A percentile compares a stretch with the other conserved stretches of the same genome.
Conservation (phyloP, 1,140 invertebrate genomes). For the Ceratina australensis region DNA sequence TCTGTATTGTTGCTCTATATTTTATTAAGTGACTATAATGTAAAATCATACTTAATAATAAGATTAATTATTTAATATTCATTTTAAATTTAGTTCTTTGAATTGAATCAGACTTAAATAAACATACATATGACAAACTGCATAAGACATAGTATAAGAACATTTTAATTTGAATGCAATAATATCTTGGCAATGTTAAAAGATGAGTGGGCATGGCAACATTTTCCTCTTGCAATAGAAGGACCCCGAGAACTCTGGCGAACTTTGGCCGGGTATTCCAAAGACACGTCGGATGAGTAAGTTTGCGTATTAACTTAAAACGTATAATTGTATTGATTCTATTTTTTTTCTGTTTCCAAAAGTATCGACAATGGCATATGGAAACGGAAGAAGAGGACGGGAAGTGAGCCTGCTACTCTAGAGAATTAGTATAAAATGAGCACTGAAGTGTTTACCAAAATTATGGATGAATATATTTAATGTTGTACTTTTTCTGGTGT, state of each 20-base stretch:
- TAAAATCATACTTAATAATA: no score
- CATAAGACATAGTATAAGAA: no score
- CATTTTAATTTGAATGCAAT: neutral
- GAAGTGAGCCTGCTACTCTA: neutral
- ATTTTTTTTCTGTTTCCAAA: neutral
- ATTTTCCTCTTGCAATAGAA: slow-evolving; percentile 73
- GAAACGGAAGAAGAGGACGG: slow-evolving; percentile 65
- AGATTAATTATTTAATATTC: neutral
- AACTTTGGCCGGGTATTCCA: slow-evolving; percentile 68
- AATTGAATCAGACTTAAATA: no score
- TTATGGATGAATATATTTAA: slow-evolving; percentile 21
- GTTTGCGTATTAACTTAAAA: slow-evolving; percentile 23
- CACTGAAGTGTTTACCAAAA: neutral
- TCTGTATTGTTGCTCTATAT: no score
- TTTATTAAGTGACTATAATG: no score
- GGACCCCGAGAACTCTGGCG: slow-evolving; percentile 72
- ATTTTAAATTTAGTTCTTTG: neutral
- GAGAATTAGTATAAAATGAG: slow-evolving; percentile 33
- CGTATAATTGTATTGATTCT: neutral
- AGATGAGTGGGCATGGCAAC: slow-evolving; percentile 64
- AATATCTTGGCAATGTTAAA: slow-evolving; percentile 19
- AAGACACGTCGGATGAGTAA: slow-evolving; percentile 66
- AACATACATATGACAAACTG: no score
- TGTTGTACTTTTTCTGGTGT: slow-evolving; percentile 19
- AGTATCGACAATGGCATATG: slow-evolving; percentile 70